Evolutionary conservation across 92 coral and sea anemone genomes (phyloP).

Genomic region (Actinernus sp.): DNA sequence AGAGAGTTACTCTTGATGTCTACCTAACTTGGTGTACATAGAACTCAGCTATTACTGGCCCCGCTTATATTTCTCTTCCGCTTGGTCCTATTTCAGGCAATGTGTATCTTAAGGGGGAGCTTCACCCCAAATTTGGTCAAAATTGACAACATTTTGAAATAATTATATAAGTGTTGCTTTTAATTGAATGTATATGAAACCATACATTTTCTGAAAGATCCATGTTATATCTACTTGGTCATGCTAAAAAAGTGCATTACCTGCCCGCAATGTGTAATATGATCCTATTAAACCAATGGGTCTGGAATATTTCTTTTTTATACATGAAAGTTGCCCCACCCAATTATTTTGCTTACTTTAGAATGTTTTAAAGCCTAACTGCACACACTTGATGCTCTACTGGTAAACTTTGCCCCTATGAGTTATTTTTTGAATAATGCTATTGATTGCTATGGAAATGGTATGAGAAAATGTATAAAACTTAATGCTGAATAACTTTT

Average conservation of each 20-base stretch:
- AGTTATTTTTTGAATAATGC: neutral
- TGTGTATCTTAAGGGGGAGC: neutral
- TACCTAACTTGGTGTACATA: too few species aligned
- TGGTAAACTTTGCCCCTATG: neutral
- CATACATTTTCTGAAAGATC: neutral
- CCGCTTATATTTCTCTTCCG: too few species aligned
- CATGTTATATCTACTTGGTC: neutral
- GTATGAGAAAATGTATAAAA: neutral
- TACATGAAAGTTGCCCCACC: constrained; percentile 9
- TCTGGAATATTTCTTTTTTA: neutral
- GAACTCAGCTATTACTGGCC: too few species aligned
- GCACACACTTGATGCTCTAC: neutral
- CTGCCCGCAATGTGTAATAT: neutral
- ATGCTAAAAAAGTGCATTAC: neutral
- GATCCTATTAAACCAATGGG: neutral
- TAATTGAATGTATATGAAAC: neutral
- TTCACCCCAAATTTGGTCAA: neutral
- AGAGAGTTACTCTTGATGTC: too few species aligned
- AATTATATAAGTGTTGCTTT: neutral
- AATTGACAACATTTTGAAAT: neutral
- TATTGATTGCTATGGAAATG: neutral
- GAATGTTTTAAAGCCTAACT: neutral
- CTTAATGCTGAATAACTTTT: neutral
- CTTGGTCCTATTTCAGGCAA: too few species aligned
- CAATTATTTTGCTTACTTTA: neutral